Conservation (phyloP, 2,888 invertebrate genomes). For the Clepsis dumicolana region DNA sequence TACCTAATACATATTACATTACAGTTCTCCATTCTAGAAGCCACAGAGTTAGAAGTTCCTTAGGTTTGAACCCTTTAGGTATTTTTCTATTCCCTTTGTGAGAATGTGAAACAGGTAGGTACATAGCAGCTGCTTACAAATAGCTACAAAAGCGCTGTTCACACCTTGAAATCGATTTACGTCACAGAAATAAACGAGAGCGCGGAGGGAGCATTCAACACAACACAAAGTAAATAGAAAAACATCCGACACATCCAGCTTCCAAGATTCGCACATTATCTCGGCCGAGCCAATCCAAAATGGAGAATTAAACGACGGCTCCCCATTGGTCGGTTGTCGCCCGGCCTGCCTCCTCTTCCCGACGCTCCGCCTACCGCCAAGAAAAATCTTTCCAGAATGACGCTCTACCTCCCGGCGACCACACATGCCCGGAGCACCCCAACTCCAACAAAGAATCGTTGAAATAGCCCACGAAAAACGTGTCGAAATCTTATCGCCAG, state of each 20-base stretch:
- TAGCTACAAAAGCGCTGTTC: conserved; percentile 60
- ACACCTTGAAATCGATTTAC: conserved; percentile 79
- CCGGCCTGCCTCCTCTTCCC: conserved; percentile 78
- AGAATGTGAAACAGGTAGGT: neutral
- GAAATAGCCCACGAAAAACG: conserved; percentile 56
- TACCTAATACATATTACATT: too few species aligned
- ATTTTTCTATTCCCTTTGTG: conserved; percentile 15
- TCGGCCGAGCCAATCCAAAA: conserved; percentile 73
- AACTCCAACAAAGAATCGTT: conserved; percentile 56
- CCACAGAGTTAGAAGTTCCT: too few species aligned
- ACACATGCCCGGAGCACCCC: conserved; percentile 64
- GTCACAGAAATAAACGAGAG: conserved; percentile 76
- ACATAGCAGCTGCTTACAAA: conserved; percentile 50
- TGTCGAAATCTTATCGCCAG: conserved; percentile 61
- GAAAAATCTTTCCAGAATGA: conserved; percentile 67
- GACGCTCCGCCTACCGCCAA: conserved; percentile 80
- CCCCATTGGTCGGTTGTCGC: conserved; percentile 62
- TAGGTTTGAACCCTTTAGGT: neutral
- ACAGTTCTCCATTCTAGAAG: too few species aligned
- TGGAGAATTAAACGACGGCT: conserved; percentile 51
- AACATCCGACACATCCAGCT: conserved; percentile 75
- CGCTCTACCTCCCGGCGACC: conserved; percentile 66
- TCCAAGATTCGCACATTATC: conserved; percentile 84
- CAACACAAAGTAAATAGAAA: conserved; percentile 74
- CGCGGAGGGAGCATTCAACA: conserved; percentile 71